These are phyloP conservation scores for Pardalotus punctatus DNA, from an alignment of 2,113 vertebrate genomes.

Conservation along the genomic window DNA sequence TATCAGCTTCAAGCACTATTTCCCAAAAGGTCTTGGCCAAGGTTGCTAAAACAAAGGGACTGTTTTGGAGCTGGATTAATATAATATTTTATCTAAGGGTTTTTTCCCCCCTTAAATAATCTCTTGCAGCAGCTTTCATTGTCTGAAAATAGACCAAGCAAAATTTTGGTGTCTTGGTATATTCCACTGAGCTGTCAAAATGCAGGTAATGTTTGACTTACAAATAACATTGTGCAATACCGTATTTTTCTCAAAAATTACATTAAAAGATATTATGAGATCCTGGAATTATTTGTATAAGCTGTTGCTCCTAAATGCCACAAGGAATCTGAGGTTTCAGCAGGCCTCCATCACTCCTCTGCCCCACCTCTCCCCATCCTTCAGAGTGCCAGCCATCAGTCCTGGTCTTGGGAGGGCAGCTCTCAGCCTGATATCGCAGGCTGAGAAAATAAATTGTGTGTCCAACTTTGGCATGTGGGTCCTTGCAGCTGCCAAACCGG, in stretches of 20 bases:
- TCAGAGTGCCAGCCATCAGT: background rate
- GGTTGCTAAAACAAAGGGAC: background rate
- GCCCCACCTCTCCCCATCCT: background rate
- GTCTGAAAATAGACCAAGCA: background rate
- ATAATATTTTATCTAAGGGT: background rate
- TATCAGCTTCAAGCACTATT: background rate
- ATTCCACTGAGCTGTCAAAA: background rate
- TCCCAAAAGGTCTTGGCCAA: background rate
- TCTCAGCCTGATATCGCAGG: background rate
- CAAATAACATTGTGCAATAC: background rate
- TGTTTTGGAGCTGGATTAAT: background rate
- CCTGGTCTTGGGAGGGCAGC: background rate
- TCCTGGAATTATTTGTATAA: background rate
- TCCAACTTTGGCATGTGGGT: background rate
- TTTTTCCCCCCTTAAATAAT: background rate
- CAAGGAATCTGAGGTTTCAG: background rate
- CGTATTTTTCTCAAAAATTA: background rate
- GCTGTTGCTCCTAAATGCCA: background rate
- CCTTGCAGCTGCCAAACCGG: background rate
- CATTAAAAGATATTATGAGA: background rate
- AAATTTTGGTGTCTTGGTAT: background rate
- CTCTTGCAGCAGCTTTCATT: background rate
- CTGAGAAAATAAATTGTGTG: background rate
- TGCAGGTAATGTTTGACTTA: background rate
- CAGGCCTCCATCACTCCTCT: background rate